These are phyloP conservation scores for Furnarius figulus DNA, from an alignment of 2,113 vertebrate species.

Conservation along the genomic window DNA sequence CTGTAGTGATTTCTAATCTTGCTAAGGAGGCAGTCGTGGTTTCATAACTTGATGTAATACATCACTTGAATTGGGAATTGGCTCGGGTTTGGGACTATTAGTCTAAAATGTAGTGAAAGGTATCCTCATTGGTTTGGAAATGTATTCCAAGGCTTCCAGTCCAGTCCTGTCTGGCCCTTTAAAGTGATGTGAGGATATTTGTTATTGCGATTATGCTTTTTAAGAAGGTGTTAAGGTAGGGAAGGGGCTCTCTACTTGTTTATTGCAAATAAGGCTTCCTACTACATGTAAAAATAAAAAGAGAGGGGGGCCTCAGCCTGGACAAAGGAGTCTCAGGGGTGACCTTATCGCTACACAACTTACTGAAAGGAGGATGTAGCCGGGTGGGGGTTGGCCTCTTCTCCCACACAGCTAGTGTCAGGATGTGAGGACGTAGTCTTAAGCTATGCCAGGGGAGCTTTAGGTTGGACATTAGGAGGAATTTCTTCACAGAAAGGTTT, in stretches of 20 bases:
- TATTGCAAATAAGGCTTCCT: background rate
- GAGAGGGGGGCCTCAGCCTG: background rate
- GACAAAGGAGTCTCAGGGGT: background rate
- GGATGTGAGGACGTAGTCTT: background rate
- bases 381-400: background rate
- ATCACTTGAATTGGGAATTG: background rate
- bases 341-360: background rate
- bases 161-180: background rate
- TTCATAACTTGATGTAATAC: background rate
- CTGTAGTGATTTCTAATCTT: background rate
- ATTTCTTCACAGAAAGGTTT: background rate
- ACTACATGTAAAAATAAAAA: background rate
- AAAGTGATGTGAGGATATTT: background rate
- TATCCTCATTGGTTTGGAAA: background rate
- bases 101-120: background rate
- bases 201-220: background rate
- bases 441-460: background rate
- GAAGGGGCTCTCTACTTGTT: background rate
- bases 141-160: background rate
- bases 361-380: background rate
- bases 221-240: background rate
- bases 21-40: background rate
- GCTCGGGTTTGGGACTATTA: background rate
- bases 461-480: background rate
- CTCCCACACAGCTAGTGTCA: background rate